phyloP scores from a whole-genome alignment of 2,888 invertebrate species.

The Chymomyza caudatula region DNA sequence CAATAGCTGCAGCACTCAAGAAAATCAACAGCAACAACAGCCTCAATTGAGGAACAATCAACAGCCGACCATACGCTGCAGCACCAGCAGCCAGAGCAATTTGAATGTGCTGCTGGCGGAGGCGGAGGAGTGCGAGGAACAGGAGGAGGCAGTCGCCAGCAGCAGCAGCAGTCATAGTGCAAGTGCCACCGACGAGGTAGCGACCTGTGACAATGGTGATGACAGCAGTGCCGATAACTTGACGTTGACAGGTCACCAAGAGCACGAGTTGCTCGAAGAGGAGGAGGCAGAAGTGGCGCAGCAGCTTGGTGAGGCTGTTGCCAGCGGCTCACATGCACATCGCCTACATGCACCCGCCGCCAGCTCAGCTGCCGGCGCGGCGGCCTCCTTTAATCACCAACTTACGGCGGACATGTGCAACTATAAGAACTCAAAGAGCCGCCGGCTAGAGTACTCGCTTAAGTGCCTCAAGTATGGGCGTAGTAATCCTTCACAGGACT shows the following conservation, averaged over 20 bases:
- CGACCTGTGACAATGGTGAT: constrained; percentile 19
- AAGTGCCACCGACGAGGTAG: constrained; percentile 11
- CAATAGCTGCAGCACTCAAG: constrained; percentile 64
- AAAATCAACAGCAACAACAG: constrained; percentile 39
- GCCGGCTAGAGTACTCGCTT: constrained; percentile 78
- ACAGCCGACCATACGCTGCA: constrained; percentile 56
- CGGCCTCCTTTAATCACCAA: constrained; percentile 74
- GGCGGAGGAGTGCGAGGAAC: constrained; percentile 2
- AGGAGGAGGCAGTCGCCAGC: not conserved
- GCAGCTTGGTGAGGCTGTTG: constrained; percentile 27
- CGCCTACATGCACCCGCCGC: constrained; percentile 41
- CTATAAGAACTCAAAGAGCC: constrained; percentile 78
- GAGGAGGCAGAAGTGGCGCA: constrained; percentile 29
- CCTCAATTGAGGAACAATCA: constrained; percentile 16
- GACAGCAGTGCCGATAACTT: not conserved
- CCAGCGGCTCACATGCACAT: constrained; percentile 52
- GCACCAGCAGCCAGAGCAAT: constrained; percentile 63
- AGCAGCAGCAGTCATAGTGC: not conserved
- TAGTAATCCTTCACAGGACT: constrained; percentile 78
- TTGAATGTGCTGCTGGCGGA: constrained; percentile 59
- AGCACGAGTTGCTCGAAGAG: constrained; percentile 8
- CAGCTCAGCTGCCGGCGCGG: constrained; percentile 30
- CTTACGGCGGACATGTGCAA: constrained; percentile 77
- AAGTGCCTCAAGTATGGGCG: constrained; percentile 77
- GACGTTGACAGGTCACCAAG: constrained; percentile 12